Conservation (phyloP, 1,140 invertebrate genomes). For the Archegozetes longisetosus region DNA sequence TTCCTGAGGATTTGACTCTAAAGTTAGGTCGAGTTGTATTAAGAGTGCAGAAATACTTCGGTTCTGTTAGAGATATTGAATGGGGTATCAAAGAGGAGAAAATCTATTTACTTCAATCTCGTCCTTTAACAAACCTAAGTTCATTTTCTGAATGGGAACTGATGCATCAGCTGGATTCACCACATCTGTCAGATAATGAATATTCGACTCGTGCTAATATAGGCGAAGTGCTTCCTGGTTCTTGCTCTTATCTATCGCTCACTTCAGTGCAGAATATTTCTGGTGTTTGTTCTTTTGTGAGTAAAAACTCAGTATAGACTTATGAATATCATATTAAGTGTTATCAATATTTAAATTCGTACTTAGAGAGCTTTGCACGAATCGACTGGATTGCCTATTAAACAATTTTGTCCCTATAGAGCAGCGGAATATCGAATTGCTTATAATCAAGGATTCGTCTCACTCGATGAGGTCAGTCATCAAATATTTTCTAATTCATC, state of each 20-base stretch:
- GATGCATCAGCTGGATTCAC: conserved; percentile 16
- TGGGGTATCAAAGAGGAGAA: conserved; percentile 14
- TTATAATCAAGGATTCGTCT: too few relatives aligned
- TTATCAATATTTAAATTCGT: too few relatives aligned
- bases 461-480: too few relatives aligned
- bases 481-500: too few relatives aligned
- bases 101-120: conserved; percentile 14
- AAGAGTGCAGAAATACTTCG: neutral
- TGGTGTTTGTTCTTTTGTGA: too few relatives aligned
- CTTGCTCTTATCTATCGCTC: neutral
- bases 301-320: neutral
- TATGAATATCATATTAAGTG: neutral
- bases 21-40: conserved; percentile 2
- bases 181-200: conserved; percentile 7
- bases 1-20: conserved; percentile 9
- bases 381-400: too few relatives aligned
- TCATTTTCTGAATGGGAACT: conserved; percentile 15
- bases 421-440: too few relatives aligned
- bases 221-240: conserved; percentile 9
- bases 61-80: conserved; percentile 18
- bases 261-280: too few relatives aligned
- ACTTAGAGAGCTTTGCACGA: too few relatives aligned
- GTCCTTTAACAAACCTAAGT: conserved; percentile 14
- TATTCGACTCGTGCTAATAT: conserved; percentile 18
- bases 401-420: too few relatives aligned